phyloP scores from a whole-genome alignment of 2,797 vertebrate species.

The Lepilemur ruficaudatus region DNA sequence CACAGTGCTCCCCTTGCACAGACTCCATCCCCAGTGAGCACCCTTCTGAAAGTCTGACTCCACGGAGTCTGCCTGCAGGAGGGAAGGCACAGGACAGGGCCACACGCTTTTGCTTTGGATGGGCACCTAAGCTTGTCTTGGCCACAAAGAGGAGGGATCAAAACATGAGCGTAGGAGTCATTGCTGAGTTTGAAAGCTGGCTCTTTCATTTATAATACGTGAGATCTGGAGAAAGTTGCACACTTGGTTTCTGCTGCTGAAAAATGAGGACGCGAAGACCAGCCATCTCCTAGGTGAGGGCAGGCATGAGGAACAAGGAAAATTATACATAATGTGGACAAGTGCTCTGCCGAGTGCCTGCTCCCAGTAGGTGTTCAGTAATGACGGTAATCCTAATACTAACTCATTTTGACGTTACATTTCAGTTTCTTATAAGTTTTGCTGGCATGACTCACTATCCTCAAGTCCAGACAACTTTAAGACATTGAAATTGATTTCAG shows the following conservation, averaged over 20 bases:
- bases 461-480: not conserved
- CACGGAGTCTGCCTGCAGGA: fast-evolving
- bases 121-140: not conserved
- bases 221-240: not conserved
- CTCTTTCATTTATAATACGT: not conserved
- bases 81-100: not conserved
- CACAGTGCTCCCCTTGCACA: not conserved
- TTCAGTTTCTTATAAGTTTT: not conserved
- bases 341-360: fast-evolving
- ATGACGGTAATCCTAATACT: fast-evolving
- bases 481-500: not conserved
- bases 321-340: fast-evolving
- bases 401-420: not conserved
- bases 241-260: not conserved
- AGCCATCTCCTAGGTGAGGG: not conserved
- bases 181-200: not conserved
- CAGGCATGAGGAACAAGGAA: not conserved
- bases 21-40: not conserved
- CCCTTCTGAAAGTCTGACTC: not conserved
- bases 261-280: not conserved
- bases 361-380: fast-evolving
- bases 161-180: not conserved
- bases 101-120: fast-evolving
- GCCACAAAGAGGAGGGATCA: too few species aligned
- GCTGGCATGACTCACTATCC: not conserved